Evolutionary conservation across 2,888 invertebrate genomes (phyloP).

Genomic region (Andrena dorsata): DNA sequence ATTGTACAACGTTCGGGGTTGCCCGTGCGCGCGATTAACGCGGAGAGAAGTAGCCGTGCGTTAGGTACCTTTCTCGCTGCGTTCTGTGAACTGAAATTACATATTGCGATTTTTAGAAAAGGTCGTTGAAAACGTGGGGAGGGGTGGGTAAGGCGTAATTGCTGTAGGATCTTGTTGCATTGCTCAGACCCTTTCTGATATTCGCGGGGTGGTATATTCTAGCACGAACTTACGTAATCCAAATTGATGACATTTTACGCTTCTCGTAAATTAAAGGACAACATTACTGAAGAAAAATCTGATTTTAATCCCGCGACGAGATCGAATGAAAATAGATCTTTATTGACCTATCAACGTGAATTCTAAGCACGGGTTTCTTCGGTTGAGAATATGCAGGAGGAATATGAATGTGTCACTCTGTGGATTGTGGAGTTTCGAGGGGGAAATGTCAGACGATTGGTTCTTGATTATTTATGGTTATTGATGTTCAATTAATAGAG

Average conservation of each 20-base stretch:
- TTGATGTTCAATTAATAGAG: background rate
- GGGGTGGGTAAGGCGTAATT: background rate
- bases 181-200: background rate
- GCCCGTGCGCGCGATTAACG: background rate
- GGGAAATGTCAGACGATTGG: background rate
- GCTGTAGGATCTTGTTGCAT: background rate
- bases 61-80: no score
- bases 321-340: slow-evolving; percentile 65
- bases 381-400: background rate
- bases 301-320: slow-evolving; percentile 44
- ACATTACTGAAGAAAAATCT: slow-evolving; percentile 47
- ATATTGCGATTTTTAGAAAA: no score
- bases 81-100: no score
- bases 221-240: slow-evolving; percentile 31
- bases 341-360: slow-evolving; percentile 20
- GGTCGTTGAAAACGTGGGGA: background rate
- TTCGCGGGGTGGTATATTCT: background rate
- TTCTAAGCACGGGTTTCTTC: slow-evolving; percentile 4
- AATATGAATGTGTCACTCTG: background rate
- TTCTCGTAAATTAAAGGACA: slow-evolving; percentile 50
- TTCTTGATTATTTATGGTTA: background rate
- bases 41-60: background rate
- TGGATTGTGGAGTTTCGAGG: background rate
- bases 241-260: slow-evolving; percentile 40
- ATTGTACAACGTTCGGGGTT: background rate